Evolutionary conservation across 2,888 invertebrate species (phyloP), one percentile per base, ranked within the genome.

Genomic region (Adela reaumurella): DNA sequence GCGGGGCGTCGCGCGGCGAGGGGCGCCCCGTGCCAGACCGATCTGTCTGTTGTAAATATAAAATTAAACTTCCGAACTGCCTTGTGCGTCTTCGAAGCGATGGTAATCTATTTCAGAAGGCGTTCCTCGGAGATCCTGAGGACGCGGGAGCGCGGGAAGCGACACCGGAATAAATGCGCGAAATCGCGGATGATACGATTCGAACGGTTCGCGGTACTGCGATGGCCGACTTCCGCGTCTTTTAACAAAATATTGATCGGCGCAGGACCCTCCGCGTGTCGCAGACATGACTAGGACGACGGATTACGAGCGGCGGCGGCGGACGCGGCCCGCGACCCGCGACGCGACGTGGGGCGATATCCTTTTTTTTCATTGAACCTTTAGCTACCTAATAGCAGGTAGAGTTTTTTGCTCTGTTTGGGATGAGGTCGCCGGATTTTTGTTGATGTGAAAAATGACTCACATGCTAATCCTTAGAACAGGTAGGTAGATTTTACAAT

Each of bases 221-320:
- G 35, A 61, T 59, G 65, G 62, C 60, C 62, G 64, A 65, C 68
- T 74, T 73, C 70, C 69, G 64, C 64, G 58, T 61, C 63, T 62
- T 62, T 63, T 63, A 60, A 65, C 67, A 65, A 68, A 72, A 76
- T 76, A 77, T 76, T 71, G 74, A 78, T 78, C 74, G 70, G 64
- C 65, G 60, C 64, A 64, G 63, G 64, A 63, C 61, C 59, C 58
- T 61, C 59, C 61, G 62, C 61, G 58, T 54, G 56, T 63, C 61
- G 35, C 35, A 35, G 63, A 68, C 67, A 72, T 70, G 66, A 64
- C 70, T 67, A 58, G 57, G 55, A 35, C 35, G 8, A 35, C 35
- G 35, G 35, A 35, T 35, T 35, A 35, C 24, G 35, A 35, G 35
- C 35, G 35, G 35, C 35, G 35, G 8, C 24, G 24, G 8, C 24